These are phyloP conservation scores for Batillaria attramentaria DNA, from an alignment of 1,140 invertebrate genomes.

Conservation along the genomic window DNA sequence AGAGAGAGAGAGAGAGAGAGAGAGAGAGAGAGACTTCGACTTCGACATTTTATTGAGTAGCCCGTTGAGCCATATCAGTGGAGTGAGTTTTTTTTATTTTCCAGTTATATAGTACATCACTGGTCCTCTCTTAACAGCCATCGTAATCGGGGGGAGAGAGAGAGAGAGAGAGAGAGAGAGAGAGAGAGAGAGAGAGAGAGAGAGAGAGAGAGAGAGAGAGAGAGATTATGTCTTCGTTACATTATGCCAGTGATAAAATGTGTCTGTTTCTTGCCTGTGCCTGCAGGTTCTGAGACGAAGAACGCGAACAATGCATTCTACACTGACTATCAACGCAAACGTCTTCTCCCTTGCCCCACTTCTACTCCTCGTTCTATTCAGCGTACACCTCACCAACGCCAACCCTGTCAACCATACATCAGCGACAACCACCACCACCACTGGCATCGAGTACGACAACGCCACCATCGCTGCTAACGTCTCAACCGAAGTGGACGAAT, in stretches of 20 bases:
- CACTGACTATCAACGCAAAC: no score
- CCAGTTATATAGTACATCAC: not conserved
- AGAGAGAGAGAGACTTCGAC: not conserved
- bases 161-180: not conserved
- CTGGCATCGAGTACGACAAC: not conserved
- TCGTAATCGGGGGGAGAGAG: not conserved
- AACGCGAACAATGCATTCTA: not conserved
- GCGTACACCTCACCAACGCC: no score
- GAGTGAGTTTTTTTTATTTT: not conserved
- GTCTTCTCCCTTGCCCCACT: no score
- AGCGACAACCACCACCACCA: not conserved
- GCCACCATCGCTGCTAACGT: not conserved
- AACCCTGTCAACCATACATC: not conserved
- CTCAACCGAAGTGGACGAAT: not conserved
- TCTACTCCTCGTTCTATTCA: no score
- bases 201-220: not conserved
- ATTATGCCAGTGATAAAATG: not conserved
- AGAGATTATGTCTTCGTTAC: not conserved
- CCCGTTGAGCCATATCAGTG: no score
- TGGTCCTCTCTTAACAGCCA: not conserved
- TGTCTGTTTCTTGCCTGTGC: no score
- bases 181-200: not conserved
- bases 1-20: slow-evolving; percentile 5
- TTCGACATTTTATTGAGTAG: not conserved
- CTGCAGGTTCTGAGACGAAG: not conserved